Evolutionary conservation across 2,113 vertebrate genomes (phyloP), one percentile per base, ranked within the genome.

Genomic region (Cololabis saira): DNA sequence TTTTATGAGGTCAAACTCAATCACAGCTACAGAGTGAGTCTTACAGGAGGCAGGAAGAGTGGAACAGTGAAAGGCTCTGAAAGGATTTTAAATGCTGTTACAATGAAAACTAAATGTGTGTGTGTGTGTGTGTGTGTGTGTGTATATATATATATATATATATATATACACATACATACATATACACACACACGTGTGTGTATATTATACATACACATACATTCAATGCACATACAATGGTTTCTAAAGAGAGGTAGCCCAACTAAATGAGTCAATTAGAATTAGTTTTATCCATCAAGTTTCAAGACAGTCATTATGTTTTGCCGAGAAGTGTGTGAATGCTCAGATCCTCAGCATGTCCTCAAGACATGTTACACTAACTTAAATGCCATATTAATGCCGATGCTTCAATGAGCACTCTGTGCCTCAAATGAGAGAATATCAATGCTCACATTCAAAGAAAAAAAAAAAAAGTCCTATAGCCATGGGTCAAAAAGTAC

Each of bases 1-100:
- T 47, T 54, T 51, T 14, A 73, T 58, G 5, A 74, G 72, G 53
- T 70, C 44, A 72, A 50, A 61, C 33, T 27, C 4, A 0, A 41
- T 24, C 15, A n/a, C 43, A 55, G 45, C 45, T 24, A 6, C 17
- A 63, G 22, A 62, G n/a, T n/a, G 11, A 45, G 6, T 40, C 33
- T 19, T 0, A 17, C n/a, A 30, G 53, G 13, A 5, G 37, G 18
- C 21, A 41, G n/a, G 0, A 64, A 27, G 16, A 61, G 52, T 21
- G 16, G 45, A 4, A 18, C 24, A 3, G 1, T n/a, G 7, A 47
- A 14, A 18, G 48, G 37, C 11, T 40, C 12, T n/a, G 9, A 0
- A 12, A 41, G 18, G 2, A n/a, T 66, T 24, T 53, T 1, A 6
- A 9, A 2, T 44, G 30, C 11, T 4, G 0, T 12, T 27, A 67